Evolutionary conservation across 2,113 vertebrate species (phyloP).

Genomic region (Dromiciops gliroides): DNA sequence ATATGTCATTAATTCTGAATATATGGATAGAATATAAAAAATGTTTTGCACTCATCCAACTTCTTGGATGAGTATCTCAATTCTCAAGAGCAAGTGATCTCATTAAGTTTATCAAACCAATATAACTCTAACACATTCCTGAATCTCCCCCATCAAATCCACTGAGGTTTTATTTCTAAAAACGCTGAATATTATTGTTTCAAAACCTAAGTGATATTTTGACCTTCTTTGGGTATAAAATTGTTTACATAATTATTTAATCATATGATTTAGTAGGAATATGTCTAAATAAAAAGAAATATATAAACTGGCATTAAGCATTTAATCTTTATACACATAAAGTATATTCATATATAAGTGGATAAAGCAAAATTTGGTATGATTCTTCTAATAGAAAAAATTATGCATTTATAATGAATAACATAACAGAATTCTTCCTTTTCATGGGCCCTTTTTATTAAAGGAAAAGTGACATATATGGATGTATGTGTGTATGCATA

Average conservation of each 20-base stretch:
- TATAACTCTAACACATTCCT: slow-evolving; percentile 62
- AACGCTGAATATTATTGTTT: slow-evolving; percentile 54
- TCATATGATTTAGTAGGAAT: slow-evolving; percentile 37
- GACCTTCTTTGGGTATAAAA: slow-evolving; percentile 67
- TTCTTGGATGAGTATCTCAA: slow-evolving; percentile 58
- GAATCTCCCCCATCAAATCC: slow-evolving; percentile 55
- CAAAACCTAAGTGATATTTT: slow-evolving; percentile 61
- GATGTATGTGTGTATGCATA: too few species aligned
- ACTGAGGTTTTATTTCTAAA: slow-evolving; percentile 57
- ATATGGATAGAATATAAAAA: slow-evolving; percentile 69
- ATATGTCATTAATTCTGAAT: slow-evolving; percentile 64
- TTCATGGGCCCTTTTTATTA: too few species aligned
- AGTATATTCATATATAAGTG: not conserved
- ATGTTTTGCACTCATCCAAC: slow-evolving; percentile 55
- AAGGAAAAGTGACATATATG: too few species aligned
- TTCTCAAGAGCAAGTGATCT: slow-evolving; percentile 57
- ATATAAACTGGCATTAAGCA: not conserved
- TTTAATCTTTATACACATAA: not conserved
- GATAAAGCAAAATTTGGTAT: not conserved
- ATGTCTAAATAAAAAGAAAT: slow-evolving; percentile 28
- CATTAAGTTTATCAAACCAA: slow-evolving; percentile 73
- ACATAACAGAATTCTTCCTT: too few species aligned
- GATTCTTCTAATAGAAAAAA: not conserved
- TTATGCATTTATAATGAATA: too few species aligned
- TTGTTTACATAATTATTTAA: slow-evolving; percentile 41